These are phyloP conservation scores for Ibycter americanus DNA, from an alignment of 2,797 vertebrate genomes.

Conservation along the genomic window DNA sequence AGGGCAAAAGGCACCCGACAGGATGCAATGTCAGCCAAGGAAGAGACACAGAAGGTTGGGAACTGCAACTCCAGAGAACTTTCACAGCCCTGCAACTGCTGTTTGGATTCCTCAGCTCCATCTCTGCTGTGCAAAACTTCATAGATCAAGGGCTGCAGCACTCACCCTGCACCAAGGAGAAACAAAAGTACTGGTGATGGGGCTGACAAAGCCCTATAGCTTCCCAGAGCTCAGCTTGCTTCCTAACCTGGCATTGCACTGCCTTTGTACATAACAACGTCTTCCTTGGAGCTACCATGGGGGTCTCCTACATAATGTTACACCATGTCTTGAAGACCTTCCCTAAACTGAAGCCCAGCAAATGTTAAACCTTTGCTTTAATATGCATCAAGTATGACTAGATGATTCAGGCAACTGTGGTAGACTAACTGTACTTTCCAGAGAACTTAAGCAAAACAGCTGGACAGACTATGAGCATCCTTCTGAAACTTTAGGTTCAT, in stretches of 20 bases:
- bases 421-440: neutral
- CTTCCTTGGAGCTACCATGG: neutral
- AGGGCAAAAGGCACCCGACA: conserved; percentile 32
- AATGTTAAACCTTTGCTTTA: conserved; percentile 9
- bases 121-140: neutral
- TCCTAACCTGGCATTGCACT: neutral
- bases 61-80: neutral
- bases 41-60: neutral
- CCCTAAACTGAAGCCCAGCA: neutral
- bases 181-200: neutral
- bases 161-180: neutral
- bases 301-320: neutral
- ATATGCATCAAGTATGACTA: neutral
- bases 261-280: neutral
- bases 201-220: neutral
- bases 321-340: neutral
- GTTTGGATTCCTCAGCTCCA: neutral
- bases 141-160: neutral
- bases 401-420: neutral
- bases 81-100: neutral
- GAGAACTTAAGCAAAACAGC: neutral
- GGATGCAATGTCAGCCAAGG: conserved; percentile 39
- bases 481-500: neutral
- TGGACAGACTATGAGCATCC: neutral
- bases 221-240: neutral